Base-by-base conservation (phyloP, 2,113 vertebrate genomes). In the Siniperca knerii region DNA sequence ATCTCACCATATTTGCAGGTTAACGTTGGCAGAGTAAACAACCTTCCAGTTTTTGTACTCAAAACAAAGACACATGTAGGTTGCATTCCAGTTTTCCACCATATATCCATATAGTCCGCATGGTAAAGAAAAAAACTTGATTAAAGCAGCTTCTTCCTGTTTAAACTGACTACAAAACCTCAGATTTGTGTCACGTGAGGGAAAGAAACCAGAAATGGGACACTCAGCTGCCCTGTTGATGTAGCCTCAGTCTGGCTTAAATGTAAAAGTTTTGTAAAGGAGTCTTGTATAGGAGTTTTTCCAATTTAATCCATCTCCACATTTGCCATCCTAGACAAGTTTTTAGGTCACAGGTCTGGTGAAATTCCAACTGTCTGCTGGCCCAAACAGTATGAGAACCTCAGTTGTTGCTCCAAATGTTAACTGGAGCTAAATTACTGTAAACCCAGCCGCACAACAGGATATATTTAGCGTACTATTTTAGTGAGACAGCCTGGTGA, bases 401-500 rank as follows among this genome's bases (percentile, higher is more conserved):
- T 71, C 11, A 64, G 33, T 75, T 67, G 62, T 73, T 74, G 57
- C 70, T 78, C 66, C 29, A 54, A 65, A 71, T 29, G 4, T 10
- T 23, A 33, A 67, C 75, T 25, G 46, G 44, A 73, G 69, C 52
- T 54, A 18, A 86, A 74, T 62, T 15, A 71, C 82, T 81, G 86
- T 75, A 81, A 87, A 73, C 75, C 21, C 81, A 78, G 75, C 79
- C 79, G 71, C 91, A 90, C 86, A 87, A 93, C 92, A 94, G 78
- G 94, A 88, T 96, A 96, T 95, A 94, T 95, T 95, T 96, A 96
- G 94, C 79, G 44, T 29, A 79, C 92, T 94, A 84, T 92, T 95
- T 94, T 90, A 80, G 94, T 83, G 90, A 82, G 86, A 77, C 82
- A 44, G 88, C 78, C 94, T 75, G 91, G 94, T 94, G 94, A 90